Conservation (phyloP, 2,113 vertebrate species). For the Barbus barbus region DNA sequence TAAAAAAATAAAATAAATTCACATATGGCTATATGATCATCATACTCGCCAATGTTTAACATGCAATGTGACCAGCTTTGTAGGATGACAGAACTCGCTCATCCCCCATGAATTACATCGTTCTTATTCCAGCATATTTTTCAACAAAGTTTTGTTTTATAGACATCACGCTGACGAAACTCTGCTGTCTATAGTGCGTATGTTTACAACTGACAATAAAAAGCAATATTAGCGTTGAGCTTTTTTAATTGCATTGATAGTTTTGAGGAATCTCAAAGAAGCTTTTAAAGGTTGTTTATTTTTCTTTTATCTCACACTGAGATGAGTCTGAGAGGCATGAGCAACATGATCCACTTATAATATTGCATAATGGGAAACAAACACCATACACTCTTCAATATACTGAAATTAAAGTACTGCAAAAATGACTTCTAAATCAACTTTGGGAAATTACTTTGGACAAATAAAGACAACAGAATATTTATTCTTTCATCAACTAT, state of each 20-base stretch:
- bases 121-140: neutral
- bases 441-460: conserved; percentile 57
- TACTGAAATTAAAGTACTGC: conserved; percentile 25
- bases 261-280: neutral
- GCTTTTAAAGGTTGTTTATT: conserved; percentile 11
- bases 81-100: neutral
- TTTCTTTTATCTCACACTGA: neutral
- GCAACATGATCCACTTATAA: conserved; percentile 1
- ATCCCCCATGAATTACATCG: neutral
- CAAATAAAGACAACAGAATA: conserved; percentile 11
- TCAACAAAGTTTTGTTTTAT: neutral
- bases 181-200: neutral
- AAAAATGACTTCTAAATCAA: conserved; percentile 41
- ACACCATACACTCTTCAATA: neutral
- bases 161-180: no score
- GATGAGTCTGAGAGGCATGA: neutral
- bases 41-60: neutral
- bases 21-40: no score
- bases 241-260: neutral
- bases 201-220: neutral
- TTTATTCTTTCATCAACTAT: conserved; percentile 7
- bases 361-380: conserved; percentile 28
- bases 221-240: neutral
- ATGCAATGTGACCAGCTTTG: neutral
- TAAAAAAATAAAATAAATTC: no score